These are phyloP conservation scores for Dunckerocampus dactyliophorus DNA, from an alignment of 2,113 vertebrate genomes.

Conservation along the genomic window DNA sequence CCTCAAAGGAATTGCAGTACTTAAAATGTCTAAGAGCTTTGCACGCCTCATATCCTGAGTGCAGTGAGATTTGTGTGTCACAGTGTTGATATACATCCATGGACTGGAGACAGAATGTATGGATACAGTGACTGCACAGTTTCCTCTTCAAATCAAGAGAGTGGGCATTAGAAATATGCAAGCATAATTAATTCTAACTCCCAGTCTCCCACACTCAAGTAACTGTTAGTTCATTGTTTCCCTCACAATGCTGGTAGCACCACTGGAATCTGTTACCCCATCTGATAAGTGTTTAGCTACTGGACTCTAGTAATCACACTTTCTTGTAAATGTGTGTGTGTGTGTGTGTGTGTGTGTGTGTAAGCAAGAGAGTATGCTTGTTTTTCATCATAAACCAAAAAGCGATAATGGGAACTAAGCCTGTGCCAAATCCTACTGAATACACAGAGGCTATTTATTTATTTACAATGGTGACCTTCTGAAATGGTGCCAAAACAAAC, in stretches of 20 bases:
- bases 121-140: conserved; percentile 20
- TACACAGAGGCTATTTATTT: conserved; percentile 22
- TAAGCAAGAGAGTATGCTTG: not conserved
- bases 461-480: conserved; percentile 33
- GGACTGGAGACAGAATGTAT: conserved; percentile 13
- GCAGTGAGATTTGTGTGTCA: not conserved
- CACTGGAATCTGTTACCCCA: conserved; percentile 28
- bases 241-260: conserved; percentile 49
- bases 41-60: conserved; percentile 22
- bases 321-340: conserved; percentile 1
- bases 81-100: conserved; percentile 1
- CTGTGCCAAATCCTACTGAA: conserved; percentile 20
- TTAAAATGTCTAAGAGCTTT: conserved; percentile 34
- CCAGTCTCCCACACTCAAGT: conserved; percentile 41
- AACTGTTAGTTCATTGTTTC: conserved; percentile 59
- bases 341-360: not conserved
- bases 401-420: conserved; percentile 29
- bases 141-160: conserved; percentile 20
- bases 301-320: conserved; percentile 26
- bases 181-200: conserved; percentile 40
- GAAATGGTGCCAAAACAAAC: conserved; percentile 33
- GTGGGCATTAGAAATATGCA: conserved; percentile 54
- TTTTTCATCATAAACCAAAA: conserved; percentile 12
- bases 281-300: conserved; percentile 30
- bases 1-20: conserved; percentile 33